These are phyloP conservation scores for Grammomys dolichurus DNA, from an alignment of 2,113 vertebrate species.

Conservation along the genomic window DNA sequence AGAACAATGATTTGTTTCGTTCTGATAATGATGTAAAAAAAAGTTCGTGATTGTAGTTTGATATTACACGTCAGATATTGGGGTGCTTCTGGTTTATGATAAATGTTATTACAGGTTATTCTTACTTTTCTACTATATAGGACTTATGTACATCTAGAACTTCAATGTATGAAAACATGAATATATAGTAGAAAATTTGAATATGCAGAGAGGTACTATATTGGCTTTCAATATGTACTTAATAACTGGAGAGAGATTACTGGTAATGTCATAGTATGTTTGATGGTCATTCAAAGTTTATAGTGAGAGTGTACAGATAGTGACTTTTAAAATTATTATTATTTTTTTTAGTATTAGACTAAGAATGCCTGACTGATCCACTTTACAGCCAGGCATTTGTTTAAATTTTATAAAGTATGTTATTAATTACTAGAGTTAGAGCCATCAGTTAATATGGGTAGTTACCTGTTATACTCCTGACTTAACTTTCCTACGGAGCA, in stretches of 20 bases:
- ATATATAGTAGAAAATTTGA: slow-evolving; percentile 37
- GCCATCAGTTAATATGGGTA: not conserved
- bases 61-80: slow-evolving; percentile 43
- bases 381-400: slow-evolving; percentile 48
- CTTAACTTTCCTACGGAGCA: not conserved
- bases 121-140: slow-evolving; percentile 51
- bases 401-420: not conserved
- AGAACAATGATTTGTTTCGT: slow-evolving; percentile 62
- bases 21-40: slow-evolving; percentile 59
- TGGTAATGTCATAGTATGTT: slow-evolving; percentile 29
- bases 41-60: slow-evolving; percentile 47
- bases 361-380: slow-evolving; percentile 21
- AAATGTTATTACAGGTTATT: slow-evolving; percentile 51
- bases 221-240: slow-evolving; percentile 6
- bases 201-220: slow-evolving; percentile 30
- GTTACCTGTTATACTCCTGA: not conserved
- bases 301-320: slow-evolving; percentile 39
- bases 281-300: slow-evolving; percentile 57
- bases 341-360: slow-evolving; percentile 24
- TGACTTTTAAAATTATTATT: slow-evolving; percentile 49
- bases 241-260: slow-evolving; percentile 26
- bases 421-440: not conserved
- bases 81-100: slow-evolving; percentile 24
- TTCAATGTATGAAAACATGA: slow-evolving; percentile 27
- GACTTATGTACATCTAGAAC: slow-evolving; percentile 53